Evolutionary conservation across 2,888 invertebrate genomes (phyloP), one percentile per base, ranked within the genome.

Genomic region (Deilephila porcellus): DNA sequence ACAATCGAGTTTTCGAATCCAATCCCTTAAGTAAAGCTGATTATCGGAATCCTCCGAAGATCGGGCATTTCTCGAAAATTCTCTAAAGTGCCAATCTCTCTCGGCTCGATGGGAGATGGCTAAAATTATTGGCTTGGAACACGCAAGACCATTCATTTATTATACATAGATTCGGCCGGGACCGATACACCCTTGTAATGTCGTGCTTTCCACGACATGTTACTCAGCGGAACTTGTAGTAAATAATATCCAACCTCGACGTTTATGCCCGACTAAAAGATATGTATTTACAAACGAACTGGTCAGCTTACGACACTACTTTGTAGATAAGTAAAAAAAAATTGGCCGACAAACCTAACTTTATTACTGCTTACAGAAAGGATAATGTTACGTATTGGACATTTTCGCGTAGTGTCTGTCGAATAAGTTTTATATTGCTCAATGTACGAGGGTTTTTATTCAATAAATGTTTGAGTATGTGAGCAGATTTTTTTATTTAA

Each of bases 1-100:
- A 92, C 91, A 91, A 93, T 92, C 85, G 91, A 90, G 88, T 91
- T 92, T 87, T 90, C 88, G 89, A 89, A 93, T 91, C 90, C 92
- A 93, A 93, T 93, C 92, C 91, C 92, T 92, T 93, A 93, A 93
- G 94, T 92, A 93, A 93, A 93, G 91, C 91, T 92, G 93, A 93
- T 93, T 93, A 93, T 93, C 86, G 89, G 86, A 89, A 91, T 90
- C 88, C 91, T 86, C 87, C 77, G 83, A 86, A 88, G 90, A 87
- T 84, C 85, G 84, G 82, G 83, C 85, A 82, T 84, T 86, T 86
- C 87, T 86, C 87, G 88, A 89, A 91, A 89, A 90, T 89, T 90
- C 87, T 90, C 83, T 88, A 90, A 91, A 93, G 91, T 92, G 90
- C 90, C 92, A 93, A 93, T 93, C 90, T 90, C 88, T 86, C 88